Conservation (phyloP, 1,140 invertebrate genomes). For the Pantala flavescens region DNA sequence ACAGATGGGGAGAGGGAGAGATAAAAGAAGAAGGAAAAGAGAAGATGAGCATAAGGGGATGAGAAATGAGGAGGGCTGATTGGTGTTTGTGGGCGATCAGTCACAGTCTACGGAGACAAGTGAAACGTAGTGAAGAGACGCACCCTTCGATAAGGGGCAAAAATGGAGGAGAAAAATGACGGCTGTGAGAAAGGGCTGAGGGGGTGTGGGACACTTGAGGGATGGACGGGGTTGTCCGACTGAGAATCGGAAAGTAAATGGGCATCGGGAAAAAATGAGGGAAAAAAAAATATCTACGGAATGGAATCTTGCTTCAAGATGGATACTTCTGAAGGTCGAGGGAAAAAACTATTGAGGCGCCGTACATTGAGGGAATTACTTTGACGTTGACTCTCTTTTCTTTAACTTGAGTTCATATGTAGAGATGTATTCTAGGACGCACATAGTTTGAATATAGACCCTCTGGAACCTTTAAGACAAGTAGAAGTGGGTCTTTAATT, state of each 20-base stretch:
- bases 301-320: background rate
- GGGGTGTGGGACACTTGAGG: background rate
- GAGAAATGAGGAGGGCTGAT: background rate
- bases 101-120: background rate
- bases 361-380: too few relatives aligned
- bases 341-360: too few relatives aligned
- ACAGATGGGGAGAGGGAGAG: background rate
- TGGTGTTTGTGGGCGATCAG: background rate
- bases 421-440: too few relatives aligned
- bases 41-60: background rate
- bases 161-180: background rate
- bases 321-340: too few relatives aligned
- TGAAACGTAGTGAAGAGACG: background rate
- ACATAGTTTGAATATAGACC: too few relatives aligned
- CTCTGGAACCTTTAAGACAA: too few relatives aligned
- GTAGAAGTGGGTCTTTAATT: too few relatives aligned
- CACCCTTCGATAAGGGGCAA: background rate
- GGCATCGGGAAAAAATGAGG: background rate
- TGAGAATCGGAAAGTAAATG: constrained; percentile 3
- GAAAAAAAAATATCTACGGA: background rate
- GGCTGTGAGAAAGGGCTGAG: background rate
- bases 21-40: background rate
- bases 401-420: too few relatives aligned
- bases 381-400: too few relatives aligned
- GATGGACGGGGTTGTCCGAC: background rate